Base-by-base conservation (phyloP, 37 sponge, comb jelly and placozoan genomes). In the Axinella damicornis region DNA sequence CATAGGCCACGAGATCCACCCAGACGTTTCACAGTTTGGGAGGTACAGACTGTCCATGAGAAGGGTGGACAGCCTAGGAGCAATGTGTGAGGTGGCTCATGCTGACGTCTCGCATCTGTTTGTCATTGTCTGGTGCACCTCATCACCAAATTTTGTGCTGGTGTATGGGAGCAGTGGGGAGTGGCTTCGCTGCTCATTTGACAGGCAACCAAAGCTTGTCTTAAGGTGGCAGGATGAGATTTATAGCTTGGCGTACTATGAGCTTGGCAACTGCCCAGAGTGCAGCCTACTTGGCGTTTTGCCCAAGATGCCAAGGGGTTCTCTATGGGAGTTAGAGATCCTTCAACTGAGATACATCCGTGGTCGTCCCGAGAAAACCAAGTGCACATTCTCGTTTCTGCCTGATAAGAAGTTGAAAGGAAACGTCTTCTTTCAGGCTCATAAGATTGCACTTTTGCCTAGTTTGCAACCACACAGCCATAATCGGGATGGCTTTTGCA, bases 211-310 rank as follows among this genome's bases (percentile, higher is more conserved):
- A 46, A 46, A 46, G 46, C 4, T 12, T 12, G 4, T 46, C 9
- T 33, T 34, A 14, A 67, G 68, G 2, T 71, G 72, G 72, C 31
- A 40, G 21, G 72, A 24, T 76, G 19, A 27, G 28, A 37, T 76
- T 46, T 58, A 57, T n/a, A 56, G 60, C 27, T 19, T n/a, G 27
- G 76, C 76, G 6, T 34, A 58, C 76, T 58, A 57, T 76, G 76
- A 57, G 33, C 34, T 58, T 38, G 60, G 59, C 1, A 24, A 60
- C 76, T 59, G 60, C 76, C 58, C 60, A n/a, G 59, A 46, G 20
- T 71, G 72, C 53, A n/a, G 72, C 4, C 41, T 71, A 13, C 25
- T 71, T 31, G 68, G 68, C 2, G 5, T 67, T 24, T 2, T 24
- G 31, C 27, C 33, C 68, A 67, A 31, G 11, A 34, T 27, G 9